Conservation (phyloP, 2,113 vertebrate genomes). For the Anseranas semipalmata region DNA sequence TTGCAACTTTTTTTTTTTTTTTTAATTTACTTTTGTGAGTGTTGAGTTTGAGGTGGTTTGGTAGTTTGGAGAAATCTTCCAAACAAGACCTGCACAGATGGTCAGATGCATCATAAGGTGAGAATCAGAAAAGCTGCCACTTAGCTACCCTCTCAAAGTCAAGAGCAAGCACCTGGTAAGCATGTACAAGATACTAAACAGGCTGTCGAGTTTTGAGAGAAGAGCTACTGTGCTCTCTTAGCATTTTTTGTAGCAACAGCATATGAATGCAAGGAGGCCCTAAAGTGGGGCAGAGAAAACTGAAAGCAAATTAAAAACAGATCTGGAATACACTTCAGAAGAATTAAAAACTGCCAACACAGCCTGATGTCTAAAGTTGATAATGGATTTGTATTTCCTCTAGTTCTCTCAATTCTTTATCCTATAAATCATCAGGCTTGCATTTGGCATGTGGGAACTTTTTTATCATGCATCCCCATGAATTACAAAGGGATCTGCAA, state of each 20-base stretch:
- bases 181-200: background rate
- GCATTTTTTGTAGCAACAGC: background rate
- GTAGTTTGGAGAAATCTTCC: background rate
- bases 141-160: conserved; percentile 28
- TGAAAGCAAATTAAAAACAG: conserved; percentile 70
- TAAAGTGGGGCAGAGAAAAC: background rate
- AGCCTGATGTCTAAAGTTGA: conserved; percentile 60
- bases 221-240: background rate
- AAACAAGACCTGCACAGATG: conserved; percentile 23
- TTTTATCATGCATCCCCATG: background rate
- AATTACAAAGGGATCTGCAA: conserved; percentile 44
- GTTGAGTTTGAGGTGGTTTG: background rate
- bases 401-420: conserved; percentile 47
- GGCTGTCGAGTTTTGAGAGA: background rate
- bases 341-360: conserved; percentile 52
- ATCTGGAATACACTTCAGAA: conserved; percentile 55
- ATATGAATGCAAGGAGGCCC: conserved; percentile 25
- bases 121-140: conserved; percentile 7
- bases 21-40: background rate
- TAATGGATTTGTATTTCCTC: conserved; percentile 46
- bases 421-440: conserved; percentile 52
- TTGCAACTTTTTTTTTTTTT: background rate
- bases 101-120: conserved; percentile 27
- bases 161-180: conserved; percentile 50
- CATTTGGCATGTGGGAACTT: conserved; percentile 17